phyloP scores from a whole-genome alignment of 2,797 vertebrate genomes.

The Danio albolineatus region DNA sequence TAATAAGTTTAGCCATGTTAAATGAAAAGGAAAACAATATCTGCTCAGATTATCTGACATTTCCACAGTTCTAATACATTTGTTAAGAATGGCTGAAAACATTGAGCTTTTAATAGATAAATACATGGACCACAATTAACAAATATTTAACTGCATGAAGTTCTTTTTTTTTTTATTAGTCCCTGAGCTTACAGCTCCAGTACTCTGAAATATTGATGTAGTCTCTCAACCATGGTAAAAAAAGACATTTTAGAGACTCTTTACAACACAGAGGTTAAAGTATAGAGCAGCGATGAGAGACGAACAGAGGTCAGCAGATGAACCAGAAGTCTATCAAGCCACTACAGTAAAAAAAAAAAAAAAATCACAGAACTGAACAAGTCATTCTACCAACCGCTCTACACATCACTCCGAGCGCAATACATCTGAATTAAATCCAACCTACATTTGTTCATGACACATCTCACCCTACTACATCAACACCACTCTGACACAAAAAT shows the following conservation, averaged over 20 bases:
- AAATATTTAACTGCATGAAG: neutral
- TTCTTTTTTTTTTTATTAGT: neutral
- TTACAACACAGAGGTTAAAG: neutral
- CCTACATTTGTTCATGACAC: neutral
- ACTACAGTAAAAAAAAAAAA: neutral
- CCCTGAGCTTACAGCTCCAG: neutral
- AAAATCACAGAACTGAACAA: conserved; percentile 1
- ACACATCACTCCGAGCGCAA: neutral
- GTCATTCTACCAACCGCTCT: neutral
- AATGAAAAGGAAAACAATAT: too few species aligned
- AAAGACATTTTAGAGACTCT: conserved; percentile 18
- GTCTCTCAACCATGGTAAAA: neutral
- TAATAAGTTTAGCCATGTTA: too few species aligned
- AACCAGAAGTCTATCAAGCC: conserved; percentile 21
- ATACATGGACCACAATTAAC: neutral
- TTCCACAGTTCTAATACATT: too few species aligned
- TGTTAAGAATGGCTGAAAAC: neutral
- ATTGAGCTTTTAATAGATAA: neutral
- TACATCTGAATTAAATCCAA: conserved; percentile 7
- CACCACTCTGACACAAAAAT: conserved; percentile 14
- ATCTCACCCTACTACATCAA: neutral
- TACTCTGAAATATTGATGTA: neutral
- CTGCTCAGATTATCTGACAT: too few species aligned
- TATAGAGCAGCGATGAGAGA: conserved; percentile 18
- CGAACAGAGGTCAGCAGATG: neutral